Conservation (phyloP, 2,113 vertebrate genomes). For the Notiomystis cincta region DNA sequence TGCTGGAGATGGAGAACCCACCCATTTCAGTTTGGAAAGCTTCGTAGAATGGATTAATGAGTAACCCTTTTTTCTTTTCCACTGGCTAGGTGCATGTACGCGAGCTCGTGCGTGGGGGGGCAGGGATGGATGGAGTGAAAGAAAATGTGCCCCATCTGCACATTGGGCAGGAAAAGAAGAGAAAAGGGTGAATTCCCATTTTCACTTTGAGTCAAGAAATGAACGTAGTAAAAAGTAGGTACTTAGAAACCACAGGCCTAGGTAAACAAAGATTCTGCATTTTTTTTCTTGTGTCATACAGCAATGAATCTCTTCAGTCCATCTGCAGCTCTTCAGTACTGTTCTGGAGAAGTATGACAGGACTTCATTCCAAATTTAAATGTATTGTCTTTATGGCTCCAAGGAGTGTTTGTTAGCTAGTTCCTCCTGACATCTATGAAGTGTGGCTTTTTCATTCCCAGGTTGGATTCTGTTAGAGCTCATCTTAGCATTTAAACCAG, state of each 20-base stretch:
- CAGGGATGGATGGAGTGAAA: constrained; percentile 78
- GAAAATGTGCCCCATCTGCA: constrained; percentile 80
- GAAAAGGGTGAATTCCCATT: constrained; percentile 89
- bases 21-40: constrained; percentile 89
- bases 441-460: neutral
- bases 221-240: constrained; percentile 45
- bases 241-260: constrained; percentile 51
- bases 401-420: neutral
- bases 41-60: constrained; percentile 88
- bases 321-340: constrained; percentile 66
- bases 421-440: neutral
- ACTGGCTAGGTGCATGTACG: constrained; percentile 81
- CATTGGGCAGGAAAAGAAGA: constrained; percentile 86
- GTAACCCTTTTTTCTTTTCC: constrained; percentile 98
- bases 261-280: constrained; percentile 72
- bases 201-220: constrained; percentile 82
- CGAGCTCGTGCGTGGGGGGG: constrained; percentile 77
- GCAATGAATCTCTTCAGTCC: constrained; percentile 49
- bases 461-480: neutral
- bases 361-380: neutral
- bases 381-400: neutral
- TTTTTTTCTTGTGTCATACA: constrained; percentile 57
- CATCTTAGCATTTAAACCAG: neutral
- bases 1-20: constrained; percentile 85
- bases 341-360: constrained; percentile 28